Evolutionary conservation across 2,113 vertebrate species (phyloP).

Genomic region (Epinephelus cyanopodus): DNA sequence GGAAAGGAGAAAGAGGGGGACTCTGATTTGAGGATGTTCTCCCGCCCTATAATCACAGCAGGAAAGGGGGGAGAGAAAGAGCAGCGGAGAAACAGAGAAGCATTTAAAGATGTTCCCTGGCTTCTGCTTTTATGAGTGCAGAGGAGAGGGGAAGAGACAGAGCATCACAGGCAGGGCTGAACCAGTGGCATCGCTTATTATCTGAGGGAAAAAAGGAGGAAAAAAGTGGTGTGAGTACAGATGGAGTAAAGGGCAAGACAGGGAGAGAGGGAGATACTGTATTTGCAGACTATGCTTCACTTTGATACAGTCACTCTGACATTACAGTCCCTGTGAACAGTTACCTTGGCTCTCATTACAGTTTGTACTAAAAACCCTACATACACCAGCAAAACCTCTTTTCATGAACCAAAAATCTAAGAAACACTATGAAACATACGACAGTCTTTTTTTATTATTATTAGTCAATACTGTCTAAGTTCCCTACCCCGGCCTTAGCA

Average conservation of each 20-base stretch:
- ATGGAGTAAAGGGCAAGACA: conserved; percentile 36
- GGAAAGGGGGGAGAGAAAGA: conserved; percentile 45
- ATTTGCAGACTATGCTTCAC: conserved; percentile 19
- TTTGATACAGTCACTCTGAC: conserved; percentile 13
- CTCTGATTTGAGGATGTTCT: conserved; percentile 70
- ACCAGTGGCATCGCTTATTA: conserved; percentile 52
- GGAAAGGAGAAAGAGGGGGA: conserved; percentile 51
- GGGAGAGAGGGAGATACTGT: not conserved
- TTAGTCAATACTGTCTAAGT: not conserved
- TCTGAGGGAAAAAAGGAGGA: not conserved
- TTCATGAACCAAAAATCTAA: not conserved
- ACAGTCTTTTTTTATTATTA: too few relatives aligned
- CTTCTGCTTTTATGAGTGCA: conserved; percentile 38
- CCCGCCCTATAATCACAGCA: conserved; percentile 54
- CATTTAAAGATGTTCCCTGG: conserved; percentile 25
- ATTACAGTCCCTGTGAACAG: not conserved
- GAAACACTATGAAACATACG: too few relatives aligned
- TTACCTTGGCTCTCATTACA: conserved; percentile 4
- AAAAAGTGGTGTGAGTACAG: conserved; percentile 21
- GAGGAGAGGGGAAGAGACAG: conserved; percentile 22
- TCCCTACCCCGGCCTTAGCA: not conserved
- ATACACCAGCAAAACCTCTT: not conserved
- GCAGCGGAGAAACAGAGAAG: not conserved
- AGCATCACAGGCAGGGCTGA: conserved; percentile 35
- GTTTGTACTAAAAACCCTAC: not conserved